phyloP scores from a whole-genome alignment of 2,113 vertebrate genomes.

The Oxyura jamaicensis region DNA sequence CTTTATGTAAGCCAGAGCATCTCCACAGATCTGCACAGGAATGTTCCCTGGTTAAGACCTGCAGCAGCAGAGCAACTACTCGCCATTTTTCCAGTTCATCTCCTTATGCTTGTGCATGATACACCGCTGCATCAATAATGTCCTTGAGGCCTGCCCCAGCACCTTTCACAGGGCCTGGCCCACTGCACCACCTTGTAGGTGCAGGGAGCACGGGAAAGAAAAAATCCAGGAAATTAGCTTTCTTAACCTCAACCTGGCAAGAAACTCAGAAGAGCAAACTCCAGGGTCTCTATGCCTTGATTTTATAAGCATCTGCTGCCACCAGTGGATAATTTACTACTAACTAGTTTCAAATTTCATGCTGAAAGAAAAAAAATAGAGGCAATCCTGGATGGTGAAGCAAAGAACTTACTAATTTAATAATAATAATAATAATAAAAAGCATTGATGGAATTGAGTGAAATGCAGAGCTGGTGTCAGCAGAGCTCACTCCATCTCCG shows the following conservation, averaged over 20 bases:
- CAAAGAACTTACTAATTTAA: not conserved
- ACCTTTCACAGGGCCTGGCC: not conserved
- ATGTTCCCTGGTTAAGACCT: too few relatives aligned
- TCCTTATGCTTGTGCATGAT: rapidly evolving
- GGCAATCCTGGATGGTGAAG: not conserved
- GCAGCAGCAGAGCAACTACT: not conserved
- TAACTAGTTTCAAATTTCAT: not conserved
- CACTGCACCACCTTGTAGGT: not conserved
- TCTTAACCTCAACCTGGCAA: not conserved
- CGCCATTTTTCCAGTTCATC: not conserved
- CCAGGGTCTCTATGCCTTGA: not conserved
- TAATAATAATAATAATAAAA: not conserved
- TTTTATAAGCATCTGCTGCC: not conserved
- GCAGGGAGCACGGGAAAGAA: not conserved
- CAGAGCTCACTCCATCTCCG: not conserved
- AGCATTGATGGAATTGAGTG: not conserved
- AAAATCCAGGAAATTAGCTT: not conserved
- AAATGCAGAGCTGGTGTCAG: not conserved
- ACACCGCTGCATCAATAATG: rapidly evolving
- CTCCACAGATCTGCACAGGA: not conserved
- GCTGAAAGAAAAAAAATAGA: not conserved
- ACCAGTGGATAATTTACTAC: not conserved
- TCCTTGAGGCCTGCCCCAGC: not conserved
- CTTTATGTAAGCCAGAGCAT: not conserved
- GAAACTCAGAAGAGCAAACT: not conserved